A percentile compares a stretch with the other conserved stretches of the same genome.
Evolutionary conservation across 2,797 vertebrate species (phyloP).

Genomic region (Simalia tracyae): DNA sequence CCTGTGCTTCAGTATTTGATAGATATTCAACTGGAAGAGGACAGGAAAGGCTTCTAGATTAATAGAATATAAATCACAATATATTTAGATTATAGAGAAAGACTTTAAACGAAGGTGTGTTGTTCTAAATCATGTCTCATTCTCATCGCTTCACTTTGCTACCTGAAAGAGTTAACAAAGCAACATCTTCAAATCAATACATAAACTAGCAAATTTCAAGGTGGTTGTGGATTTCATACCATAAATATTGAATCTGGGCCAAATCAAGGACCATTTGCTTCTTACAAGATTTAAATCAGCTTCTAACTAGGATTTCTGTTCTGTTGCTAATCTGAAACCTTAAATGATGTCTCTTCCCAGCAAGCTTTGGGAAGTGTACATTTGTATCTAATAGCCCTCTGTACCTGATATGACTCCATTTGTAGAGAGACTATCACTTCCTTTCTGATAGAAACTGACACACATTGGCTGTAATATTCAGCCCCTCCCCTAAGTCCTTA

Average conservation of each 20-base stretch:
- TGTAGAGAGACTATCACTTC: neutral
- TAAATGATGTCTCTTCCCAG: neutral
- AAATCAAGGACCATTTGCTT: neutral
- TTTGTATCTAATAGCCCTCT: neutral
- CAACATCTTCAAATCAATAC: neutral
- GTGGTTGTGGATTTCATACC: neutral
- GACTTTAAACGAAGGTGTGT: neutral
- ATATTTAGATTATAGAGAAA: neutral
- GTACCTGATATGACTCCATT: neutral
- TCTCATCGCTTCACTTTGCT: neutral
- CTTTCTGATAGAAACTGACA: neutral
- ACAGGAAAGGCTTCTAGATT: neutral
- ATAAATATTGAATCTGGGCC: neutral
- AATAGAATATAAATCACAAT: neutral
- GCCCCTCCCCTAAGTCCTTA: neutral
- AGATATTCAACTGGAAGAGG: neutral
- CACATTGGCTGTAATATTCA: neutral
- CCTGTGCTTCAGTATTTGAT: neutral
- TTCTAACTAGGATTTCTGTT: neutral
- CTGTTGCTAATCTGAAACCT: neutral
- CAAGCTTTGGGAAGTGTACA: neutral
- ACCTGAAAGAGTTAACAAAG: slow-evolving; percentile 1
- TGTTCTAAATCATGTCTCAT: neutral
- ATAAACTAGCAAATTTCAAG: neutral
- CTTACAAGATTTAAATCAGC: neutral